Evolutionary conservation across 92 coral and sea anemone genomes (phyloP).

Genomic region (Pocillopora meandrina): DNA sequence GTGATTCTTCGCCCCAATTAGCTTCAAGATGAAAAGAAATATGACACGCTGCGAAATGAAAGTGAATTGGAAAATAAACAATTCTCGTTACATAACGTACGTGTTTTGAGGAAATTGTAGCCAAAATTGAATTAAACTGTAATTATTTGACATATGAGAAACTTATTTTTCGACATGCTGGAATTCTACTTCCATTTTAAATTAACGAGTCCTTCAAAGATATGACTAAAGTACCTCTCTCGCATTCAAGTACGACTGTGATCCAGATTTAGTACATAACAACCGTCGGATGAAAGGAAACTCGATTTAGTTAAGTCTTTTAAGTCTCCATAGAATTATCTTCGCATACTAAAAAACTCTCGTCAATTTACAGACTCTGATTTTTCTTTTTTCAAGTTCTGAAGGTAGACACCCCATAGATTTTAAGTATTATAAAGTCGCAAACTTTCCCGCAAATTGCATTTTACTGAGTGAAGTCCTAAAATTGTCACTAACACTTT

Average conservation of each 20-base stretch:
- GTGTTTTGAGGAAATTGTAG: not conserved
- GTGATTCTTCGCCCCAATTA: slow-evolving; percentile 16
- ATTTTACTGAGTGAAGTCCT: not conserved
- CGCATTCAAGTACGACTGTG: too few relatives aligned
- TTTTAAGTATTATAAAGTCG: not conserved
- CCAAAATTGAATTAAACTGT: slow-evolving; percentile 2
- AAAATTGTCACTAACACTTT: slow-evolving; percentile 14
- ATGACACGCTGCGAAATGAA: slow-evolving; percentile 9
- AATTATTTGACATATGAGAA: not conserved
- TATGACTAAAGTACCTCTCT: too few relatives aligned
- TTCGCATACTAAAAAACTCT: not conserved
- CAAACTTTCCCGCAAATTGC: not conserved
- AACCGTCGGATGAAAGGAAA: too few relatives aligned
- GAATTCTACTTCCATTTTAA: too few relatives aligned
- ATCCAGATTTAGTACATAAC: too few relatives aligned
- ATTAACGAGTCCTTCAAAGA: too few relatives aligned
- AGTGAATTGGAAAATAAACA: not conserved
- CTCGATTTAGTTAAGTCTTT: too few relatives aligned
- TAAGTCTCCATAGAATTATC: too few relatives aligned
- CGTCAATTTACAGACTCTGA: not conserved
- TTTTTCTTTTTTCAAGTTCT: not conserved
- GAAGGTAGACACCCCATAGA: not conserved
- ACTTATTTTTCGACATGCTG: not conserved
- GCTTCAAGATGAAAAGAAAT: not conserved
- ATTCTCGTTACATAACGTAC: not conserved